Evolutionary conservation across 1,140 invertebrate species (phyloP), one percentile per base, ranked within the genome.

Genomic region (Macrostomum lignano): DNA sequence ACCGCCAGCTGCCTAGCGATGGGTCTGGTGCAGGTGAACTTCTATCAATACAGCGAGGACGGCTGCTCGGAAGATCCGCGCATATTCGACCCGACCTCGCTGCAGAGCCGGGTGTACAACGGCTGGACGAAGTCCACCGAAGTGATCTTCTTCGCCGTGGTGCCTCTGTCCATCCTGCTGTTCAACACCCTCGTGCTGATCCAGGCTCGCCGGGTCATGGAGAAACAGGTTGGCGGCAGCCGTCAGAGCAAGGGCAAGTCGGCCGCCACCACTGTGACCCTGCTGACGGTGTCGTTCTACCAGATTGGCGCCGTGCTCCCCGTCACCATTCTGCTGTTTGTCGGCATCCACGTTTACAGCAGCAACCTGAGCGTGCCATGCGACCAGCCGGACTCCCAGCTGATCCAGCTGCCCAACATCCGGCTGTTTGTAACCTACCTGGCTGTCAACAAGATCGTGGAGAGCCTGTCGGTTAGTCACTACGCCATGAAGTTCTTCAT

Each of bases 401-500:
- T n/a, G n/a, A n/a, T n/a, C n/a, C n/a, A n/a, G n/a, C n/a, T n/a
- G n/a, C n/a, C n/a, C n/a, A n/a, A n/a, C n/a, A n/a, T n/a, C n/a
- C n/a, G n/a, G n/a, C n/a, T n/a, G n/a, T n/a, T n/a, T n/a, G n/a
- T n/a, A n/a, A 41, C 36, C 1, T 55, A 50, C 41, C 25, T 40
- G 7, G 36, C 42, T 6, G 39, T 45, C 1, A 33, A 44, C 36
- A 42, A 38, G 7, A 38, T 54, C 23, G 42, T 52, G 10, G 44
- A 52, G 17, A 48, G 52, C 35, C 45, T 52, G 19, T 47, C 50
- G 21, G 45, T 48, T 19, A 50, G 51, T 6, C 52, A 54, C 36
- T 54, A 49, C 44, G 51, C 48, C 24, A 44, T 43, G 31, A 55
- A 55, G 38, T 47, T 55, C 38, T 46, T 49, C 36, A 49, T 55